Evolutionary conservation across 2,797 vertebrate genomes (phyloP), one percentile per base, ranked within the genome.

Genomic region (Pangasius macronema): DNA sequence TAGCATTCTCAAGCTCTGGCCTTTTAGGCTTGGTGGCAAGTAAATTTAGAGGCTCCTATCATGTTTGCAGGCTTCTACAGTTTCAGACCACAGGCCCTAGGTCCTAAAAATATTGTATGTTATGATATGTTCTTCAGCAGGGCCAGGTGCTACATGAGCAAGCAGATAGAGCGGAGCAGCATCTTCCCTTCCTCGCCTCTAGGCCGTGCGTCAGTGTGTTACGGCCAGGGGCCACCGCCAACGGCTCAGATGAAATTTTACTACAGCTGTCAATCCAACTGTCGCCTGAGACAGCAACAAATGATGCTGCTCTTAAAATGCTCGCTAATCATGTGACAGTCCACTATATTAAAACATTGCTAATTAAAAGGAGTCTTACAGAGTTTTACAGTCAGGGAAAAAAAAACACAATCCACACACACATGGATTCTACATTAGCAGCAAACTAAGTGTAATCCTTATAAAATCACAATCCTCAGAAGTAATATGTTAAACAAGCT

Each of bases 21-120:
- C 95, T 96, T 96, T 93, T 95, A 92, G 93, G 93, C 92, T 92
- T 81, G 92, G 87, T 68, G 86, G 91, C 91, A 92, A 94, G 96
- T 96, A 96, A 96, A 96, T 97, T 96, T 96, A 94, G 97, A 94
- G 94, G 90, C 89, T 90, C 92, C 94, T 96, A 97, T 97, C 96
- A 91, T 94, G 95, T 94, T 95, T 94, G 94, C 96, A 94, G 93
- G 88, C 94, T 95, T 96, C 95, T 99, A 97, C 95, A 88, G 94
- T 99, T 98, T 98, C 98, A 97, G 95, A 91, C 92, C 55, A 94
- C 88, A 90, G 91, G 94, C 89, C 83, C 86, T 87, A 59, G 84
- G 73, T 76, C 96, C 97, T 99, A 99, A 98, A 98, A 98, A 99
- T 99, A 99, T 92, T 89, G 88, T 93, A 93, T 96, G 96, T 97